Evolutionary conservation across 2,797 vertebrate genomes (phyloP).

Genomic region (Falco concolor): DNA sequence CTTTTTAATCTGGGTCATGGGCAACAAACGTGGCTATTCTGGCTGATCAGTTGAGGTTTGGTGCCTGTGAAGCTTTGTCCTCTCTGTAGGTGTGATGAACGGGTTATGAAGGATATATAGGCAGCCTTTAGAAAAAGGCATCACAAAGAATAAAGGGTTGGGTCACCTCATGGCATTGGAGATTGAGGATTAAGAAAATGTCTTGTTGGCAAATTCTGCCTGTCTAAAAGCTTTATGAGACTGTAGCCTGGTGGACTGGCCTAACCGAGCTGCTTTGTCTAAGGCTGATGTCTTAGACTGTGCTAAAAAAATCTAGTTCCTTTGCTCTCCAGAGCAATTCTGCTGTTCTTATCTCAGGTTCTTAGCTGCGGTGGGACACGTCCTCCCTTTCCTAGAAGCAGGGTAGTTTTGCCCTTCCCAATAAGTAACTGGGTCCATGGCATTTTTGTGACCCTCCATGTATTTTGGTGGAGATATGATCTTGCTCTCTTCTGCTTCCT

Average conservation of each 20-base stretch:
- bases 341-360: background rate
- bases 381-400: background rate
- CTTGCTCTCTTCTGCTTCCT: background rate
- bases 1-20: background rate
- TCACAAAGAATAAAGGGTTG: background rate
- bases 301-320: too few species aligned
- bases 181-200: background rate
- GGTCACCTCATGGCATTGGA: background rate
- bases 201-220: background rate
- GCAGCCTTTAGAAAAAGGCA: background rate
- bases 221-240: background rate
- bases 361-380: background rate
- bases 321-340: background rate
- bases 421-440: background rate
- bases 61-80: background rate
- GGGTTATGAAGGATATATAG: rapidly evolving
- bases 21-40: background rate
- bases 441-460: background rate
- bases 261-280: background rate
- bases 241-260: background rate
- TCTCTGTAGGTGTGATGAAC: background rate
- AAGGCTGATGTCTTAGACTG: background rate
- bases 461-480: background rate
- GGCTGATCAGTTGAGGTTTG: background rate
- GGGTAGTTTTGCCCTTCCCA: background rate